phyloP scores from a whole-genome alignment of 2,113 vertebrate genomes.

The Eptesicus fuscus region DNA sequence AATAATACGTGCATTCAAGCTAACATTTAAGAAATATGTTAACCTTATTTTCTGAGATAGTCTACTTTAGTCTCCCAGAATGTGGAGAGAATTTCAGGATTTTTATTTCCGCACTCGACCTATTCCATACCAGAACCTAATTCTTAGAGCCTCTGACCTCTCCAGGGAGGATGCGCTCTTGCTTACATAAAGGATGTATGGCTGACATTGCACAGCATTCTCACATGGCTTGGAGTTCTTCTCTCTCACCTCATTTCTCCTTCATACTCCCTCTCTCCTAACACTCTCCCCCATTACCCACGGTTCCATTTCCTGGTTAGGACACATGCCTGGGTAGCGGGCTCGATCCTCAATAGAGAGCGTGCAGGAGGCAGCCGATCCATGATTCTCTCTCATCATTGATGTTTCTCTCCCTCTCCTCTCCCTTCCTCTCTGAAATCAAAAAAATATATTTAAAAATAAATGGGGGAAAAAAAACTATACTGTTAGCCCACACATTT shows the following conservation, averaged over 20 bases:
- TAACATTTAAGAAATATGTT: constrained; percentile 19
- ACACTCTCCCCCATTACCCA: background rate
- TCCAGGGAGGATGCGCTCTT: background rate
- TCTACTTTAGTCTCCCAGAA: background rate
- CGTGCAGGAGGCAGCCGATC: too few species aligned
- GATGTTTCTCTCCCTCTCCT: too few species aligned
- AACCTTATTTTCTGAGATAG: constrained; percentile 40
- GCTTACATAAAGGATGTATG: background rate
- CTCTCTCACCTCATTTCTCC: background rate
- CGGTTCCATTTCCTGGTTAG: too few species aligned
- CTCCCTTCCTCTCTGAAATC: too few species aligned
- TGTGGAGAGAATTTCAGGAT: background rate
- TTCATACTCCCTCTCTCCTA: background rate
- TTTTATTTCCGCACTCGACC: background rate
- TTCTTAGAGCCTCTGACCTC: background rate
- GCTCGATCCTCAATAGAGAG: too few species aligned
- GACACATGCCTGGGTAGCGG: too few species aligned
- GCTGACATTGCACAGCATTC: background rate
- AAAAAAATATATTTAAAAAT: too few species aligned
- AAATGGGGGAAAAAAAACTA: background rate
- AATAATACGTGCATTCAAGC: background rate
- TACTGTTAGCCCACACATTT: background rate
- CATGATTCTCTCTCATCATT: too few species aligned
- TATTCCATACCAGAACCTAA: background rate
- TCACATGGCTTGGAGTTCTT: background rate